These are phyloP conservation scores for Taenioides sp. DNA, from an alignment of 2,797 vertebrate species.

Conservation along the genomic window DNA sequence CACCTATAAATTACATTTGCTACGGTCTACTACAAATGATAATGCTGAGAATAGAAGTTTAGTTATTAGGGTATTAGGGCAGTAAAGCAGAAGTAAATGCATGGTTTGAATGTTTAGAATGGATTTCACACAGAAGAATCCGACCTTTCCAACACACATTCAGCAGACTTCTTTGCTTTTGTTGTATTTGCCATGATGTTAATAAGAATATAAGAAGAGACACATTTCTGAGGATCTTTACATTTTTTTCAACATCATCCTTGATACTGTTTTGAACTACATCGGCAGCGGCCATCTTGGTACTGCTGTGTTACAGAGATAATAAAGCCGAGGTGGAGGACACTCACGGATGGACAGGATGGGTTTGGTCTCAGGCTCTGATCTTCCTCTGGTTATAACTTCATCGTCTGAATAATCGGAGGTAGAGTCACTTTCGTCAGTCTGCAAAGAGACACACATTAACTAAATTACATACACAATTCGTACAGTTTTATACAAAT, in stretches of 20 bases:
- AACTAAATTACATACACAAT: background rate
- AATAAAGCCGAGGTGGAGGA: background rate
- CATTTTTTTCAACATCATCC: no score
- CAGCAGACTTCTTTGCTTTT: no score
- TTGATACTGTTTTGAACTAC: background rate
- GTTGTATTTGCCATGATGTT: no score
- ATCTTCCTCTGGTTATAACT: slow-evolving; percentile 69
- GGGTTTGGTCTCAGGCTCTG: slow-evolving; percentile 86
- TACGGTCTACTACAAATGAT: no score
- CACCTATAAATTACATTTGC: no score
- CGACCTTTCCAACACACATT: no score
- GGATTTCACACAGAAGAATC: no score
- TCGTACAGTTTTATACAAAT: no score
- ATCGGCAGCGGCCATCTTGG: background rate
- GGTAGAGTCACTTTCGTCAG: slow-evolving; percentile 80
- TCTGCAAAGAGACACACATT: slow-evolving; percentile 54
- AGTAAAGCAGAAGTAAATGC: background rate
- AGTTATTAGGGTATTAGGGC: no score
- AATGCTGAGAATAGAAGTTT: no score
- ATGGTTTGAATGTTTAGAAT: background rate
- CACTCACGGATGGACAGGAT: slow-evolving; percentile 95
- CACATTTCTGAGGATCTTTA: no score
- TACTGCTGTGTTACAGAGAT: background rate
- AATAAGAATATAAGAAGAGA: no score
- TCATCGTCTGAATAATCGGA: slow-evolving; percentile 90